Percentiles rank a stretch among this genome's conserved stretches.
These are phyloP conservation scores for Enteromius viviparus DNA, from an alignment of 2,797 vertebrate species.

Conservation along the genomic window DNA sequence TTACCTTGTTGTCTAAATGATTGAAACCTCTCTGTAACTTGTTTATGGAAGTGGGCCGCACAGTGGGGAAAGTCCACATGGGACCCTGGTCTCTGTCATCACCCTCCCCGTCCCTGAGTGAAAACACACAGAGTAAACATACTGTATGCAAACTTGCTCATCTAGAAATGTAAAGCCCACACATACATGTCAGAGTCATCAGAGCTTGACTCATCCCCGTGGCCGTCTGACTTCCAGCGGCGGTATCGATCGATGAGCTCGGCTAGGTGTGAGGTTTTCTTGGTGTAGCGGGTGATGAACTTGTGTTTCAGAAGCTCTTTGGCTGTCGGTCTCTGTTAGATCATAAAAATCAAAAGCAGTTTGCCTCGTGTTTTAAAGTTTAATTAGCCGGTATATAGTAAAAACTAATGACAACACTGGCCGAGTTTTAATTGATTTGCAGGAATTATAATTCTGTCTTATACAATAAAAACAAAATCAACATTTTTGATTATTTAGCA, in stretches of 20 bases:
- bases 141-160: background rate
- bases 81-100: constrained; percentile 88
- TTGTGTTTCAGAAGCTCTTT: constrained; percentile 88
- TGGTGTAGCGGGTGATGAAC: constrained; percentile 88
- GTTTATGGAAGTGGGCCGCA: constrained; percentile 87
- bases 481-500: background rate
- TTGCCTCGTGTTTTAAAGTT: background rate
- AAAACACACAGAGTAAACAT: constrained; percentile 16
- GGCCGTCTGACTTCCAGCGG: constrained; percentile 96
- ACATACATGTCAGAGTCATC: constrained; percentile 94
- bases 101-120: constrained; percentile 84
- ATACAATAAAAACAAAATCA: background rate
- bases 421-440: background rate
- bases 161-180: background rate
- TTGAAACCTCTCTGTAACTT: constrained; percentile 88
- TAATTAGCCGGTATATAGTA: background rate
- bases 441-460: background rate
- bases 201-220: constrained; percentile 94
- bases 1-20: constrained; percentile 83
- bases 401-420: background rate
- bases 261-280: constrained; percentile 87
- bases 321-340: constrained; percentile 83
- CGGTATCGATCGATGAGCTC: constrained; percentile 93
- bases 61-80: constrained; percentile 94
- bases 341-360: background rate